Evolutionary conservation across 2,113 vertebrate genomes (phyloP), one percentile per base, ranked within the genome.

Genomic region (Coreoperca whiteheadi): DNA sequence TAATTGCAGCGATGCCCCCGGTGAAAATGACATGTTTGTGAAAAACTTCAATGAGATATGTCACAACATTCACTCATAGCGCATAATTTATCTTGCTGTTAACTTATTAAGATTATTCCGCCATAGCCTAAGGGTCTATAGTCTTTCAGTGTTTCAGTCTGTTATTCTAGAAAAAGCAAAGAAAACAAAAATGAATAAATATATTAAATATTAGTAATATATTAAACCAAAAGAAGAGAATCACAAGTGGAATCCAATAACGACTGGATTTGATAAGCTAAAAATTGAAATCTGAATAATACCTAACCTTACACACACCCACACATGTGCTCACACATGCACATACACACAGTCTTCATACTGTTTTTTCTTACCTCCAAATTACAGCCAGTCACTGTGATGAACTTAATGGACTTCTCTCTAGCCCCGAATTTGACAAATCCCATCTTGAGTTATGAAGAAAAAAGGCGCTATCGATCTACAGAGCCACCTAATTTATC

Each of bases 401-500:
- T 92, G 82, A 93, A 93, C 91, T 91, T 90, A 92, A 89, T 94
- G 87, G 88, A 92, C 90, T 89, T 79, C 81, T 77, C 78, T 90
- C 85, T 69, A 73, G 86, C 83, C 79, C 75, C n/a, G 84, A 92
- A 94, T 94, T 93, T 95, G 92, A 95, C 94, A 95, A 95, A 95
- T 95, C 87, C 89, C 82, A 93, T 93, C 80, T 93, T 86, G 90
- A 93, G 89, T 92, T 88, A 87, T 88, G 90, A 92, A 92, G 87
- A 94, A 92, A 92, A 86, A 84, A 92, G 89, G 81, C 76, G 54
- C 77, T 93, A 95, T 96, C 67, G 94, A 96, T 96, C 87, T 84
- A 86, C 71, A 85, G 88, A 59, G 92, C 88, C 86, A 94, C 90
- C 90, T 94, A 94, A 95, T 95, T 95, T 88, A 95, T 96, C 94